Percentiles rank a stretch among this genome's conserved stretches.
These are phyloP conservation scores for Yponomeuta sedellus DNA, from an alignment of 2,888 invertebrate genomes.

Conservation along the genomic window DNA sequence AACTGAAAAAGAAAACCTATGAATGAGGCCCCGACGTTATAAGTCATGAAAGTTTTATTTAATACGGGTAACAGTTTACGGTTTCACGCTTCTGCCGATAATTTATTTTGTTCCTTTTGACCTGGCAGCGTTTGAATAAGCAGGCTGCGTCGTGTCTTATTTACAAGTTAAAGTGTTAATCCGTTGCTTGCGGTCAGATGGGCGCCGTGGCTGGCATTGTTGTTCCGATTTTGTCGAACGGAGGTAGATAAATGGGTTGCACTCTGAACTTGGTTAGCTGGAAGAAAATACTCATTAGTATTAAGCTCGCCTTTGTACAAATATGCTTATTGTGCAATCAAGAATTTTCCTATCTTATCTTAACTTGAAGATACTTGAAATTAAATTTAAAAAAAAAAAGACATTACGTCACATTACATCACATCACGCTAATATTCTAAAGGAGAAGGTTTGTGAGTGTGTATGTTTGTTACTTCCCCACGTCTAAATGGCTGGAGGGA, in stretches of 20 bases:
- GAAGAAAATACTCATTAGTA: too few species aligned
- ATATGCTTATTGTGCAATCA: too few species aligned
- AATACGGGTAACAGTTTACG: constrained; percentile 29
- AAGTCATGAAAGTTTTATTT: constrained; percentile 47
- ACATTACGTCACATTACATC: too few species aligned
- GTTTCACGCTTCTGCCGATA: constrained; percentile 33
- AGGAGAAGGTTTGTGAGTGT: too few species aligned
- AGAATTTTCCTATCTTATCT: too few species aligned
- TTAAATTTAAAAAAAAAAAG: too few species aligned
- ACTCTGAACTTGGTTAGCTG: background rate
- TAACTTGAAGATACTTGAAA: too few species aligned
- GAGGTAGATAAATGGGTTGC: background rate
- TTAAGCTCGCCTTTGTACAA: too few species aligned
- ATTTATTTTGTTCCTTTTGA: constrained; percentile 26
- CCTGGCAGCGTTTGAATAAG: constrained; percentile 16
- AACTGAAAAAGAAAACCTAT: background rate
- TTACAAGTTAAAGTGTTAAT: constrained; percentile 3
- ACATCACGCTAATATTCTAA: too few species aligned
- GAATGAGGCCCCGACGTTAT: constrained; percentile 22
- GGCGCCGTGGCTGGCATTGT: background rate
- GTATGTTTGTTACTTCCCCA: too few species aligned
- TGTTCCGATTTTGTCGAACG: background rate
- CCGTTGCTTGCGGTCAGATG: constrained; percentile 1
- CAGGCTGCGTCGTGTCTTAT: constrained; percentile 7
- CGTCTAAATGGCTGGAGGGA: too few species aligned